Conservation (phyloP, 2,888 invertebrate genomes). For the Leptinotarsa peninsularis region DNA sequence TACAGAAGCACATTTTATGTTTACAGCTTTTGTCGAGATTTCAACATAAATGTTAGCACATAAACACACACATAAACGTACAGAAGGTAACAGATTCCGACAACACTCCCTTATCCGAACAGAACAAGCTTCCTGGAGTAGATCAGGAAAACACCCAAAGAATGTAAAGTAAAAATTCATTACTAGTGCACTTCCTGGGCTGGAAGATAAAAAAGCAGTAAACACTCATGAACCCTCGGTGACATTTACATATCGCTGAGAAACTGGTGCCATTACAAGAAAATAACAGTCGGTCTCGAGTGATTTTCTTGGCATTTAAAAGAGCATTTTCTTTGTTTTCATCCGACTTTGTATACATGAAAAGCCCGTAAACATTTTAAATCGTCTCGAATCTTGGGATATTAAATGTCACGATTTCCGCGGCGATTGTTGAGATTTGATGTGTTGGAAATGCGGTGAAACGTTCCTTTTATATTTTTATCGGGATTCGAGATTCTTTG, state of each 20-base stretch:
- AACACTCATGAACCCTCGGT: conserved; percentile 25
- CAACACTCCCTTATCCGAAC: conserved; percentile 7
- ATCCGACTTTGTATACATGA: conserved; percentile 28
- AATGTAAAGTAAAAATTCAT: conserved; percentile 12
- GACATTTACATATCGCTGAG: conserved; percentile 28
- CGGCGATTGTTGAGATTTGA: conserved; percentile 20
- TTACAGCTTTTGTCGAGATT: conserved; percentile 1
- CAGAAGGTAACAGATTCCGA: background rate
- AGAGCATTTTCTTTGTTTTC: conserved; percentile 44
- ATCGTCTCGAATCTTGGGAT: conserved; percentile 23
- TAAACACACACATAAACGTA: background rate
- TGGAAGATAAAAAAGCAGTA: conserved; percentile 27
- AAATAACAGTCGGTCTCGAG: conserved; percentile 46
- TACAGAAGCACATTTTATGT: background rate
- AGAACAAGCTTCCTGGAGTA: conserved; percentile 20
- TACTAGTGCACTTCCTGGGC: conserved; percentile 21
- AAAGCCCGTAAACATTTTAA: conserved; percentile 25
- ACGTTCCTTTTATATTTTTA: conserved; percentile 10
- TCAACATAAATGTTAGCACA: conserved; percentile 15
- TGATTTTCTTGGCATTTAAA: conserved; percentile 48
- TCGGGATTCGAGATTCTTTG: background rate
- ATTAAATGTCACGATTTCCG: conserved; percentile 33
- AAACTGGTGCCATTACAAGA: conserved; percentile 36
- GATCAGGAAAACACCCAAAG: background rate
- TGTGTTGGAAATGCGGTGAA: conserved; percentile 19